Conservation (phyloP, 92 coral and sea anemone genomes). For the Phymanthus crucifer region DNA sequence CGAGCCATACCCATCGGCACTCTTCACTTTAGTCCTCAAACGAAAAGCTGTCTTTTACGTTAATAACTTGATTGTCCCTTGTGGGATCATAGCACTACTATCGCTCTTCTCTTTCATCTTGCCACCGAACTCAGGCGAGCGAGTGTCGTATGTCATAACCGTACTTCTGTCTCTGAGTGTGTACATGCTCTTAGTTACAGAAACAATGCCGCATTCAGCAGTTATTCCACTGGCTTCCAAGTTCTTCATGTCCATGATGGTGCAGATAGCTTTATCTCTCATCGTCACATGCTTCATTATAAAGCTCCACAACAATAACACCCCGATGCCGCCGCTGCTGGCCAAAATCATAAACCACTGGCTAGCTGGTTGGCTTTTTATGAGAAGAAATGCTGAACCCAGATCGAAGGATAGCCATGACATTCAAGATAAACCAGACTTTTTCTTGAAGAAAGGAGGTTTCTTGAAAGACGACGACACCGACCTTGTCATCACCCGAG, state of each 20-base stretch:
- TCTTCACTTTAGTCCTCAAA: constrained; percentile 38
- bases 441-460: not conserved
- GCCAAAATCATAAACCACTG: constrained; percentile 35
- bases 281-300: constrained; percentile 58
- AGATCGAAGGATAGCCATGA: not conserved
- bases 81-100: constrained; percentile 36
- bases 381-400: constrained; percentile 10
- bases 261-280: constrained; percentile 58
- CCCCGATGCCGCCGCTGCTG: constrained; percentile 36
- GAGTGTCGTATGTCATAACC: constrained; percentile 59
- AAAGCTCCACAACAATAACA: constrained; percentile 37
- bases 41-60: constrained; percentile 53
- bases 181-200: constrained; percentile 58
- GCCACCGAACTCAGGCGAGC: constrained; percentile 65
- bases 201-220: constrained; percentile 61
- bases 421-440: not conserved
- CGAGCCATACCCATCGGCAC: constrained; percentile 45
- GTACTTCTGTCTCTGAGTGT: constrained; percentile 58
- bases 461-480: not conserved
- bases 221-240: constrained; percentile 62
- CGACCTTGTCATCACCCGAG: not conserved
- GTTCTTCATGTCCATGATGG: constrained; percentile 53
- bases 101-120: constrained; percentile 56
- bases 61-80: constrained; percentile 47
- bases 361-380: constrained; percentile 44